Evolutionary conservation across 2,797 vertebrate genomes (phyloP).

Genomic region (Loris lydekkerianus): DNA sequence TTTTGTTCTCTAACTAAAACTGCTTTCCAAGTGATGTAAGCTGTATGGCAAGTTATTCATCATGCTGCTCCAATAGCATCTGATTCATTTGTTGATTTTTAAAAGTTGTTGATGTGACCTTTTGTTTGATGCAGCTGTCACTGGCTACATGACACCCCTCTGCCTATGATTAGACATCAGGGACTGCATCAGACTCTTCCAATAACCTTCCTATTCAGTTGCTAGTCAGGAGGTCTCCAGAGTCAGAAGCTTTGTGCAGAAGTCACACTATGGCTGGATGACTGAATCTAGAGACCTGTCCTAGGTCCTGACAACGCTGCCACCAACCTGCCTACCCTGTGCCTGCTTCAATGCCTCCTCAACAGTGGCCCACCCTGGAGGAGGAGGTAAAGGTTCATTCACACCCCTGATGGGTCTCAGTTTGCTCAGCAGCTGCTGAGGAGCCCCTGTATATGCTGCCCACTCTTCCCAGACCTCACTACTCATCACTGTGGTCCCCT

Average conservation of each 20-base stretch:
- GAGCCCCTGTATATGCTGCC: not conserved
- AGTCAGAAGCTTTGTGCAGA: not conserved
- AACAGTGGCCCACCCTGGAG: not conserved
- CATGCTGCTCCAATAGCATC: not conserved
- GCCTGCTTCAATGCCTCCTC: not conserved
- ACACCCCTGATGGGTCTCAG: not conserved
- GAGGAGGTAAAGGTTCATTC: rapidly evolving
- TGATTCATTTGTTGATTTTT: not conserved
- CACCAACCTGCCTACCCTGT: not conserved
- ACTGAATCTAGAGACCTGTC: not conserved
- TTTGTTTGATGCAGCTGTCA: slow-evolving; percentile 22
- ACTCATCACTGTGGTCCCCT: not conserved
- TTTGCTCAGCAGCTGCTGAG: not conserved
- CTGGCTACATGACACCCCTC: not conserved
- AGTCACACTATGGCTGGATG: not conserved
- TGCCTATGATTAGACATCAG: not conserved
- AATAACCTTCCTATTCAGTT: not conserved
- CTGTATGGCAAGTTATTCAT: not conserved
- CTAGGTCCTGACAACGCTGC: not conserved
- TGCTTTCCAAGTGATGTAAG: not conserved
- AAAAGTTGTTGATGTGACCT: not conserved
- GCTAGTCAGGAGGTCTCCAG: not conserved
- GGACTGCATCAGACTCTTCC: not conserved
- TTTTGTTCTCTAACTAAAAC: not conserved
- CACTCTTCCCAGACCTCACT: not conserved